These are phyloP conservation scores for Mylabris phalerata DNA, from an alignment of 1,140 invertebrate genomes.

Conservation along the genomic window DNA sequence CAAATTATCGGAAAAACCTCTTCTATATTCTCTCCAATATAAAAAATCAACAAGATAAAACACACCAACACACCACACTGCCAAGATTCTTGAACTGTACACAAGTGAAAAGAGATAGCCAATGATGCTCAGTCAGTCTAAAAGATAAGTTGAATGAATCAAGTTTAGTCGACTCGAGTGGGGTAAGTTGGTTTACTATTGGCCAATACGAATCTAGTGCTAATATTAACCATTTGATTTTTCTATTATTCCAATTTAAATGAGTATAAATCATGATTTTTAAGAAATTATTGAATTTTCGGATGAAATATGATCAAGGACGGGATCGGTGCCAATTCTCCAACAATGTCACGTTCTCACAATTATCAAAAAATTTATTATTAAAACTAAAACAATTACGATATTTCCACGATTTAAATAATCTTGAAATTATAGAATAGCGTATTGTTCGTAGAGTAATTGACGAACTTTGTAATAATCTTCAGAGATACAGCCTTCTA, in stretches of 20 bases:
- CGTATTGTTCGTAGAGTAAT: constrained; percentile 94
- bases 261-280: background rate
- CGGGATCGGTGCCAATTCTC: background rate
- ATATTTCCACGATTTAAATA: too few species aligned
- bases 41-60: too few species aligned
- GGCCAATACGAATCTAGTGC: constrained; percentile 6
- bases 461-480: constrained; percentile 94
- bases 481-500: constrained; percentile 91
- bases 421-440: constrained; percentile 69
- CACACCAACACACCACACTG: constrained; percentile 10
- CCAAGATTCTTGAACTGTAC: constrained; percentile 10
- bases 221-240: constrained; percentile 10
- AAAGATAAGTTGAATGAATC: constrained; percentile 23
- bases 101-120: constrained; percentile 19
- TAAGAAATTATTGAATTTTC: background rate
- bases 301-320: background rate
- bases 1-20: too few species aligned
- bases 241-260: background rate
- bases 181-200: constrained; percentile 6
- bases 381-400: too few species aligned
- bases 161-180: background rate
- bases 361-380: background rate
- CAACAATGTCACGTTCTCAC: background rate
- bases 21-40: too few species aligned
- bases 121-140: constrained; percentile 12